These are phyloP conservation scores for Ophion costatus DNA, from an alignment of 2,888 invertebrate genomes.

Conservation along the genomic window DNA sequence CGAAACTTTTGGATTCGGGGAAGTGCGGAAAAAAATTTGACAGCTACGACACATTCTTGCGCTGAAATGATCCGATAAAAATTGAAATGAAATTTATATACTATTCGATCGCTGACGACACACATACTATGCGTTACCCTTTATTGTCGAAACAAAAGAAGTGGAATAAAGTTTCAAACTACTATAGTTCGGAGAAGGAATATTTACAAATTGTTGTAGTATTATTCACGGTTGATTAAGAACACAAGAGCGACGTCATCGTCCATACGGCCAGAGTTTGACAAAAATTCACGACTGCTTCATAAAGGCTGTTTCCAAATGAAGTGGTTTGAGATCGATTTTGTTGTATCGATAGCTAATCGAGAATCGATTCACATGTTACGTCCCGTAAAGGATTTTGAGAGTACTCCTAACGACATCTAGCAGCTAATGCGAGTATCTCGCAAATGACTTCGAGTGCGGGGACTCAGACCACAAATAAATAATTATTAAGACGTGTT, in stretches of 20 bases:
- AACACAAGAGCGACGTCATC: background rate
- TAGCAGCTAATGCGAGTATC: no score
- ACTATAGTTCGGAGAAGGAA: background rate
- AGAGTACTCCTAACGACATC: no score
- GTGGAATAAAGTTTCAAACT: background rate
- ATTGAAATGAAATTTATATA: background rate
- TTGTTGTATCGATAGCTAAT: no score
- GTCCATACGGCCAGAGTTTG: no score
- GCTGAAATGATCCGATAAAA: background rate
- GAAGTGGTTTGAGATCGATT: no score
- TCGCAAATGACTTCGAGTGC: no score
- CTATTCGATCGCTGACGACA: background rate
- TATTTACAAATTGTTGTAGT: background rate
- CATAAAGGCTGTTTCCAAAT: no score
- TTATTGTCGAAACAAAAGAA: background rate
- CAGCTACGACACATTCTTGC: constrained; percentile 17
- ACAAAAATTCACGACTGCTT: no score
- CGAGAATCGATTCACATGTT: no score
- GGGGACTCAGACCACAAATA: no score
- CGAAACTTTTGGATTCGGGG: background rate
- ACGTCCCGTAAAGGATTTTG: no score
- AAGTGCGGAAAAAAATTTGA: background rate
- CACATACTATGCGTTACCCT: background rate
- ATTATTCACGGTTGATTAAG: background rate
- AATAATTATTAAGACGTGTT: no score